Evolutionary conservation across 2,888 invertebrate genomes (phyloP), one percentile per base, ranked within the genome.

Genomic region (Caenorhabditis sinica): DNA sequence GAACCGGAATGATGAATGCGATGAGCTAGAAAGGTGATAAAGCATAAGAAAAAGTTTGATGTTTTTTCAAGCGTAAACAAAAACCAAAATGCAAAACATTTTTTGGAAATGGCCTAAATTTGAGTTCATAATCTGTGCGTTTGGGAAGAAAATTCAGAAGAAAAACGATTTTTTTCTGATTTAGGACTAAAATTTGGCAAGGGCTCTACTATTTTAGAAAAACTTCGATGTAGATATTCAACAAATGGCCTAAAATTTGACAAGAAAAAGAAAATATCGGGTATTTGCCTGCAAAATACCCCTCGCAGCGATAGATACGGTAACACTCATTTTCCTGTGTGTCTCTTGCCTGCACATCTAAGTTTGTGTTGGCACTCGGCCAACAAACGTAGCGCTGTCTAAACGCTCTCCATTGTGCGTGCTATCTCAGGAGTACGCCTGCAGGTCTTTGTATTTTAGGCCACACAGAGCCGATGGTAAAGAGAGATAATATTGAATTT

Each of bases 321-420:
- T 85, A 77, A 74, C 81, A 76, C 33, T 72, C 40, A n/a, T 36
- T 23, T 20, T 33, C n/a, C 49, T 73, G 85, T 85, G 69, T 69
- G 71, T 74, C 25, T 5, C 20, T 3, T 20, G 43, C 85, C 66
- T 85, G 85, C 85, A 73, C 81, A 85, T 85, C 85, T 77, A 68
- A 85, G 75, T 56, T 17, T 11, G 4, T 11, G 20, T 23, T 83
- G 83, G 83, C 83, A 49, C 25, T 17, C 15, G 33, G 83, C 83
- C 83, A 83, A 56, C 53, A 20, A 6, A 33, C n/a, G 9, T 60
- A 17, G 43, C 23, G 6, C 17, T 30, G 30, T 49, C 76, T 81
- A 17, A 5, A 40, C n/a, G 33, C 75, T 58, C 66, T 60, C 13
- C 15, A 23, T 40, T 40, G 36, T 43, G 23, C 23, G 20, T 36